These are phyloP conservation scores for Cynoglossus semilaevis DNA, from an alignment of 2,113 vertebrate species.

Conservation along the genomic window DNA sequence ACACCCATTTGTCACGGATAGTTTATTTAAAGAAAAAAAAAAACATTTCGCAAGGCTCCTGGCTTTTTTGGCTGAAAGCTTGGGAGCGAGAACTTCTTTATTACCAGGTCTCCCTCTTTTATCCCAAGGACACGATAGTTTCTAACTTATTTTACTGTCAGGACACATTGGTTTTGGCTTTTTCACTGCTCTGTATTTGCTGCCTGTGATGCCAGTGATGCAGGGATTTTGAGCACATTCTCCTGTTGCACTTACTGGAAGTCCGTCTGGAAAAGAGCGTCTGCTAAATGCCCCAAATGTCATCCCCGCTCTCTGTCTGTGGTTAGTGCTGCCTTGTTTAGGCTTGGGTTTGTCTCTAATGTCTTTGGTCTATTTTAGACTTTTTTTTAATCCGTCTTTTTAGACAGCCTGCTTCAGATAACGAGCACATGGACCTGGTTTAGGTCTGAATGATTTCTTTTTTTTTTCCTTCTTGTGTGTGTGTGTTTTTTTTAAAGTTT, in stretches of 20 bases:
- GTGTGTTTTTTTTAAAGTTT: neutral
- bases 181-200: slow-evolving; percentile 39
- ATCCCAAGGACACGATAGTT: slow-evolving; percentile 52
- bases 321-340: slow-evolving; percentile 66
- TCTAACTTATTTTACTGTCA: slow-evolving; percentile 42
- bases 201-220: slow-evolving; percentile 26
- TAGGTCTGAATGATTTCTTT: slow-evolving; percentile 40
- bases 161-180: slow-evolving; percentile 32
- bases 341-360: slow-evolving; percentile 58
- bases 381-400: slow-evolving; percentile 57
- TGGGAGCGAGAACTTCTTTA: slow-evolving; percentile 27
- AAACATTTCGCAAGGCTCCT: slow-evolving; percentile 39
- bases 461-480: neutral
- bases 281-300: slow-evolving; percentile 63
- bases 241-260: slow-evolving; percentile 57
- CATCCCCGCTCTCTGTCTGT: slow-evolving; percentile 61
- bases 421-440: slow-evolving; percentile 67
- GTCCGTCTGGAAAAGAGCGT: slow-evolving; percentile 56
- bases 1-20: slow-evolving; percentile 63
- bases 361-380: slow-evolving; percentile 62
- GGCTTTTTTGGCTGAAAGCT: slow-evolving; percentile 39
- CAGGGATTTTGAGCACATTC: slow-evolving; percentile 38
- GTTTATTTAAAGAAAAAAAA: slow-evolving; percentile 61
- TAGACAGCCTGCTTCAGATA: slow-evolving; percentile 59
- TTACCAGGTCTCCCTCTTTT: slow-evolving; percentile 35